These are phyloP conservation scores for Morinoia aosen DNA, from an alignment of 2,888 invertebrate species.

Conservation along the genomic window DNA sequence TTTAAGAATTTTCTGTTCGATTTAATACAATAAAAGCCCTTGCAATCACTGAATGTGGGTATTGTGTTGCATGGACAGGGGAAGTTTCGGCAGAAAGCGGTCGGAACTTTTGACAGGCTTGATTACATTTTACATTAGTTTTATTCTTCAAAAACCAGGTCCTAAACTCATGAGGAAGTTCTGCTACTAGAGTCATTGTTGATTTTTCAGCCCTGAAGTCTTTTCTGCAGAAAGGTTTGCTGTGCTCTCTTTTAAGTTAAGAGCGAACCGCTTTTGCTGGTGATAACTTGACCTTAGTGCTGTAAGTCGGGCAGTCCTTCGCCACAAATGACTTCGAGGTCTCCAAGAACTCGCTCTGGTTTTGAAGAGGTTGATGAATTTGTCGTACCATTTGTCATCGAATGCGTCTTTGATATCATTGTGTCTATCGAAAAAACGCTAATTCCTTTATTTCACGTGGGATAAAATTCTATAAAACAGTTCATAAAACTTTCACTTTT, in stretches of 20 bases:
- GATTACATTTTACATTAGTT: background rate
- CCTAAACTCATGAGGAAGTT: background rate
- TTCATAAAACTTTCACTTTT: background rate
- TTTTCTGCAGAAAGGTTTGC: too few species aligned
- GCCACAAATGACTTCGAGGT: background rate
- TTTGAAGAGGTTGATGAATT: too few species aligned
- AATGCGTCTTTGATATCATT: background rate
- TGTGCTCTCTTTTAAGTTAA: background rate
- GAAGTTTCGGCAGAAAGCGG: background rate
- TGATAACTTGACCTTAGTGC: background rate
- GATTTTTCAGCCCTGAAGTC: background rate
- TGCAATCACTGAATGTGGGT: background rate
- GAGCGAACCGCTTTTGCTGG: background rate
- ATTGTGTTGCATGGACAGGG: background rate
- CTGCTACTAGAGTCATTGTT: background rate
- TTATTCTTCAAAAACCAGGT: background rate
- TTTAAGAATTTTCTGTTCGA: background rate
- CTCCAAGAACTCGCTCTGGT: too few species aligned
- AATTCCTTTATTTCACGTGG: background rate
- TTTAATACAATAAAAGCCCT: background rate
- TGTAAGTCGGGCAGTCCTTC: background rate
- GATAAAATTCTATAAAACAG: background rate
- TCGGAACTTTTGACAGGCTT: background rate
- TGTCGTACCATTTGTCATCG: background rate
- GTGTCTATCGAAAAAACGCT: background rate